Percentiles rank a stretch among this genome's conserved stretches.
Conservation (phyloP, 2,113 vertebrate genomes). For the Menura novaehollandiae region DNA sequence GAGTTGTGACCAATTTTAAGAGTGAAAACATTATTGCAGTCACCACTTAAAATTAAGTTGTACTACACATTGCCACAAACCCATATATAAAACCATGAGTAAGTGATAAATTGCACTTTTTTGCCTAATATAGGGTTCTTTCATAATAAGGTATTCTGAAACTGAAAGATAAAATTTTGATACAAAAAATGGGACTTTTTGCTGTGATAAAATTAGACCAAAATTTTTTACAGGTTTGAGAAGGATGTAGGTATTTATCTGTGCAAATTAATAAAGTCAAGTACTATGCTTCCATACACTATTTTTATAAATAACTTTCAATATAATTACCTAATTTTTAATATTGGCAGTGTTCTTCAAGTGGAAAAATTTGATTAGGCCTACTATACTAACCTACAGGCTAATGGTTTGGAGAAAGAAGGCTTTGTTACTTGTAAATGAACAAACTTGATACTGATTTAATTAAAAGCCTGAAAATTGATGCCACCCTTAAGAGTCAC, state of each 20-base stretch:
- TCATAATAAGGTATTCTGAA: background rate
- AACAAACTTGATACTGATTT: constrained; percentile 15
- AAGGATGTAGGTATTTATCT: background rate
- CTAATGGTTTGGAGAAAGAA: background rate
- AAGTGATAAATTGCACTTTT: background rate
- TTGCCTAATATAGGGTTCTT: background rate
- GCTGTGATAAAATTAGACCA: background rate
- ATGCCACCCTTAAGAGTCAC: background rate
- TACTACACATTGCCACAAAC: background rate
- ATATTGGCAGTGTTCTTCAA: background rate
- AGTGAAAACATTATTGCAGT: background rate
- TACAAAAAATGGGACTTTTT: background rate
- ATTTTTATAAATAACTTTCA: background rate
- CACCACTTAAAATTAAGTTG: background rate
- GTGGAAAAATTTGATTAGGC: background rate
- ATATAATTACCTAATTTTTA: background rate
- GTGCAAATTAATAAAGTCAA: background rate
- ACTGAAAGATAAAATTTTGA: background rate
- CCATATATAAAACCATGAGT: background rate
- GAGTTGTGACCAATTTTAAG: background rate
- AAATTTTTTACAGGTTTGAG: background rate
- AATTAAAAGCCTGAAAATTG: constrained; percentile 20
- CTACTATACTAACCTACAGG: background rate
- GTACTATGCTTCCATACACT: background rate
- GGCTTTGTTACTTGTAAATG: constrained; percentile 32